A percentile compares a stretch with the other conserved stretches of the same genome.
These are phyloP conservation scores for Venustoraphidia nigricollis DNA, from an alignment of 2,888 invertebrate genomes.

Conservation along the genomic window DNA sequence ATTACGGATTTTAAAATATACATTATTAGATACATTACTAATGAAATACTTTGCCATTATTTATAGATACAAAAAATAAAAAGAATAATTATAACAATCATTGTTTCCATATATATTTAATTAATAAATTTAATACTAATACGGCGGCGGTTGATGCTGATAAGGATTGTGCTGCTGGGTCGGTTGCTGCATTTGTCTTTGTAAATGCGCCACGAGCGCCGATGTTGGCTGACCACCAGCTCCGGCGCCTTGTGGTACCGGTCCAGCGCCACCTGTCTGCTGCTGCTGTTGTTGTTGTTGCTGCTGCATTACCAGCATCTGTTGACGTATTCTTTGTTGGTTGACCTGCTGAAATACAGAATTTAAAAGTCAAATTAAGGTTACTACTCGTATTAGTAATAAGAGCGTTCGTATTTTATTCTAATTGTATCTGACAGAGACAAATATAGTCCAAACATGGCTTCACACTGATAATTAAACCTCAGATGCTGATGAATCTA, in stretches of 20 bases:
- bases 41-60: too few species aligned
- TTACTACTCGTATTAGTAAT: too few species aligned
- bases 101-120: too few species aligned
- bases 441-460: too few species aligned
- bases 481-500: too few species aligned
- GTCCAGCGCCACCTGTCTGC: constrained; percentile 19
- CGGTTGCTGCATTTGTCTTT: constrained; percentile 37
- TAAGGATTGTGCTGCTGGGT: constrained; percentile 32
- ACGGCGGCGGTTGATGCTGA: constrained; percentile 41
- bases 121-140: constrained; percentile 16
- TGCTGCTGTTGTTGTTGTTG: constrained; percentile 38
- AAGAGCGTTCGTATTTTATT: too few species aligned
- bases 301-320: constrained; percentile 53
- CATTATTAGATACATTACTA: too few species aligned
- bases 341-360: constrained; percentile 23
- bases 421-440: too few species aligned
- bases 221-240: constrained; percentile 36
- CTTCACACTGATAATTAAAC: too few species aligned
- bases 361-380: background rate
- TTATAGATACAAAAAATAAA: too few species aligned
- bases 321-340: constrained; percentile 47
- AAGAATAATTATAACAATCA: too few species aligned
- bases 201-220: constrained; percentile 48
- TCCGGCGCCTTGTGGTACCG: constrained; percentile 26
- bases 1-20: too few species aligned